phyloP scores from a whole-genome alignment of 2,888 invertebrate species.

The Ashinkailepas kermadecensis region DNA sequence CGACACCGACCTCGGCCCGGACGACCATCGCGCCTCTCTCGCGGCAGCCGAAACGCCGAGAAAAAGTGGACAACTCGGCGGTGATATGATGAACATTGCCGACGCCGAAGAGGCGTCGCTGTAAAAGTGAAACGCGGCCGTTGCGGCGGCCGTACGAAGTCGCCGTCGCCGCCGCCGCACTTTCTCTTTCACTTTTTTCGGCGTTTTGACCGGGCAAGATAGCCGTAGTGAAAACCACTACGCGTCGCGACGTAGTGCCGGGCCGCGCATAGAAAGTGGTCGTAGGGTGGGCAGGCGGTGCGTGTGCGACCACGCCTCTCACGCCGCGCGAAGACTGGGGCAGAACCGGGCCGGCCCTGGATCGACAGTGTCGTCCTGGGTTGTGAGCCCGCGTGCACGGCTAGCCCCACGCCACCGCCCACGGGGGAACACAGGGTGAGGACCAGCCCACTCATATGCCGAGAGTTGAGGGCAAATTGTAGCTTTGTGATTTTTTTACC shows the following conservation, averaged over 20 bases:
- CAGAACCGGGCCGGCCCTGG: no score
- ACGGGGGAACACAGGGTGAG: no score
- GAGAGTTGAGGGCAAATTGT: no score
- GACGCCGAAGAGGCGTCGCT: neutral
- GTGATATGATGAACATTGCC: no score
- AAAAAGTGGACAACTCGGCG: neutral
- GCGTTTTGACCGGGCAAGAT: neutral
- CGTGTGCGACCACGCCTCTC: neutral
- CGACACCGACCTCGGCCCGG: no score
- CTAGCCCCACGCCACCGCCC: no score
- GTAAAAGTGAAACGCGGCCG: slow-evolving; percentile 6
- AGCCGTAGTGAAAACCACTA: slow-evolving; percentile 12
- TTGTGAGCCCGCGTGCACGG: no score
- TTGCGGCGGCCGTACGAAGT: neutral
- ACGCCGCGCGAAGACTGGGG: no score
- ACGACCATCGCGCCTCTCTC: neutral
- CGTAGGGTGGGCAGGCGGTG: neutral
- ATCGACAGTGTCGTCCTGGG: no score
- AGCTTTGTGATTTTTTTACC: no score
- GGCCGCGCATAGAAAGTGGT: neutral
- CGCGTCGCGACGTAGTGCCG: neutral
- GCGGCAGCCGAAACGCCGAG: neutral
- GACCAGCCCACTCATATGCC: no score
- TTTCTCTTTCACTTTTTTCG: slow-evolving; percentile 22
- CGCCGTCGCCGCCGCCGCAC: neutral